Evolutionary conservation across 1,140 invertebrate species (phyloP).

Genomic region (Temnothorax curvispinosus): DNA sequence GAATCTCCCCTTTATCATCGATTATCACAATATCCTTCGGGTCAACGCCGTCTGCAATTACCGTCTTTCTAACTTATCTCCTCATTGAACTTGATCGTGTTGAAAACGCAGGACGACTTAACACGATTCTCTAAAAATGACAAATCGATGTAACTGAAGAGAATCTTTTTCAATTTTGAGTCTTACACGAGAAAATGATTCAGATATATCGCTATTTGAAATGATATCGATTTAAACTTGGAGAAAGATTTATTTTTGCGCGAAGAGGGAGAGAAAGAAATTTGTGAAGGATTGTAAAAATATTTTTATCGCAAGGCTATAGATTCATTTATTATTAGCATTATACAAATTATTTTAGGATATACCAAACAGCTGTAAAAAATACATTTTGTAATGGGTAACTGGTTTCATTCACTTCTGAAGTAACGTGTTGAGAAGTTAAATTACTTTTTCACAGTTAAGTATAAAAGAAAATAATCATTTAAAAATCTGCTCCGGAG

Average conservation of each 20-base stretch:
- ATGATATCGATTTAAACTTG: neutral
- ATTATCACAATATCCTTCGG: neutral
- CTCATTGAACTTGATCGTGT: neutral
- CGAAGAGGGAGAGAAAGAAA: neutral
- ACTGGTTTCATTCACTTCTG: neutral
- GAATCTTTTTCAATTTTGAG: neutral
- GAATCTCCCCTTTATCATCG: slow-evolving; percentile 27
- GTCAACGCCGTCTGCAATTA: too few relatives aligned
- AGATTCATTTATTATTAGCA: neutral
- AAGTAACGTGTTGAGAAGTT: neutral
- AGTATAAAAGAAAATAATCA: neutral
- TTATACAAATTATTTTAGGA: neutral
- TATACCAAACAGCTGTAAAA: neutral
- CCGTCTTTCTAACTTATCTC: neutral
- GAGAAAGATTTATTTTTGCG: neutral
- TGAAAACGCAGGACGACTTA: neutral
- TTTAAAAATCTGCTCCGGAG: neutral
- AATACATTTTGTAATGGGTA: neutral
- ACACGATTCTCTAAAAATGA: neutral
- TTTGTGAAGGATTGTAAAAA: too few relatives aligned
- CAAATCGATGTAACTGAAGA: neutral
- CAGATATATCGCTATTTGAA: neutral
- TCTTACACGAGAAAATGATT: neutral
- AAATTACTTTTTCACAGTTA: neutral
- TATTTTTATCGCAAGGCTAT: neutral